phyloP scores from a whole-genome alignment of 2,113 vertebrate species.

The Genyomyrus donnyi region DNA sequence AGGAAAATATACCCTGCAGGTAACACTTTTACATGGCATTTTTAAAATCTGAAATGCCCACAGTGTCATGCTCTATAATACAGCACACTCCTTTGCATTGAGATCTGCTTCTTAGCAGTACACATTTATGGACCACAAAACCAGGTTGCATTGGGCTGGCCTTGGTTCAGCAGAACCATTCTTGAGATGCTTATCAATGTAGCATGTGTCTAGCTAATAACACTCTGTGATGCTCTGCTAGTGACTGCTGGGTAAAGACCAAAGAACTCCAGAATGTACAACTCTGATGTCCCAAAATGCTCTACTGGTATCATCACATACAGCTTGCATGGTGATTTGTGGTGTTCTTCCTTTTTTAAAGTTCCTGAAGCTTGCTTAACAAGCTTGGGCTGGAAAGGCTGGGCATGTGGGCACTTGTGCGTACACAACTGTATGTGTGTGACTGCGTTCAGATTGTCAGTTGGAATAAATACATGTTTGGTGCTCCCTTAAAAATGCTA shows the following conservation, averaged over 20 bases:
- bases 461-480: not conserved
- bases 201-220: not conserved
- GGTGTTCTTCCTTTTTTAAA: not conserved
- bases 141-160: too few species aligned
- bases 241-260: not conserved
- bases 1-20: not conserved
- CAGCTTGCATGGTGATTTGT: not conserved
- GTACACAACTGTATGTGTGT: constrained; percentile 18
- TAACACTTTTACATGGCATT: not conserved
- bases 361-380: constrained; percentile 9
- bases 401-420: constrained; percentile 19
- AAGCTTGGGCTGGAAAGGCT: constrained; percentile 4
- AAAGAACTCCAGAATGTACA: not conserved
- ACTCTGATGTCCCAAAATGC: not conserved
- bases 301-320: not conserved
- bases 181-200: not conserved
- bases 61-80: not conserved
- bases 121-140: not conserved
- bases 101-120: not conserved
- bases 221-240: not conserved
- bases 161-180: not conserved
- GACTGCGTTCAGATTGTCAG: not conserved
- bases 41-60: not conserved
- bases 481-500: not conserved
- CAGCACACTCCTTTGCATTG: not conserved